Evolutionary conservation across 2,797 vertebrate genomes (phyloP), one percentile per base, ranked within the genome.

Genomic region (Mareca penelope): DNA sequence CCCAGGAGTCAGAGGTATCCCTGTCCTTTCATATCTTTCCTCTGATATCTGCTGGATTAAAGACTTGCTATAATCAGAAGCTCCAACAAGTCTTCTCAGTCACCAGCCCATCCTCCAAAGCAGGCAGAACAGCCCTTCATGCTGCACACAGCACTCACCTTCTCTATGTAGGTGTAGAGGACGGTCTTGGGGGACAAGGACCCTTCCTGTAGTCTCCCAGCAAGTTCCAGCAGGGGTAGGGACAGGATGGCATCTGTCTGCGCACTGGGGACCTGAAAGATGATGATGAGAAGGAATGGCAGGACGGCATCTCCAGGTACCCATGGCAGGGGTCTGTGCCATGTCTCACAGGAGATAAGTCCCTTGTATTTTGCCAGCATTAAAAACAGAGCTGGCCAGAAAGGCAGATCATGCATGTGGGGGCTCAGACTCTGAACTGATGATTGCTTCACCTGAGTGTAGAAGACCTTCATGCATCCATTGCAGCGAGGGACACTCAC

Each of bases 121-220:
- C 35, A 31, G 1, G 18, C 39, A 90, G 48, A 88, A 72, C 6
- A 8, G 33, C 21, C n/a, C 23, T 29, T 18, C 40, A 35, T 15
- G 13, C 40, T 52, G 59, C 0, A 0, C 40, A 28, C 6, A 13
- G 46, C 12, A 42, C 70, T 86, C 42, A 99, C 98, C 98, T 99
- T 98, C 92, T 98, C 98, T 96, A 99, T 65, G 78, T 98, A 99
- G 48, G 98, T 85, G 75, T 98, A 98, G 52, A 99, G 97, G 68
- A 98, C 98, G 1, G 97, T 97, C 39, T 96, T 98, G 0, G 98
- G 98, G 78, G 79, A 98, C 89, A 99, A 95, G 6, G 94, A 97
- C 6, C 97, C 98, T 3, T 98, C 93, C 88, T 7, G 93, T 44
- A 99, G 96, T 46, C 92, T 95, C 68, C 90, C 77, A 37, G 90